Base-by-base conservation (phyloP, 1,140 invertebrate genomes). In the Drosophila simulans region DNA sequence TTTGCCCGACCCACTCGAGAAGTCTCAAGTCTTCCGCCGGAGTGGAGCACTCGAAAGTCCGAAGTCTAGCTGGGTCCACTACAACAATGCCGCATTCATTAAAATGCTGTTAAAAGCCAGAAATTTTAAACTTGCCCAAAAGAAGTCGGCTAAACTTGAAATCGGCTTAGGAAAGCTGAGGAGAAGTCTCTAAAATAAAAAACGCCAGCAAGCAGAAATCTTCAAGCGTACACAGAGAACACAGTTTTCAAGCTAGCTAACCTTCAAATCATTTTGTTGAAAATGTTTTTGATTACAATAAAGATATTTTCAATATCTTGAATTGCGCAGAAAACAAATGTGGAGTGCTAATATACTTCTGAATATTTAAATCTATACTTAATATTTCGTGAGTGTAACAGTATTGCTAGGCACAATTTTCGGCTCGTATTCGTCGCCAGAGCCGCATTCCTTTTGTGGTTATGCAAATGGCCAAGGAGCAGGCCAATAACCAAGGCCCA, bases 161-260 rank as follows among this genome's bases (percentile, higher is more conserved):
- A 86, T 88, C 83, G 80, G 84, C 84, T 88, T 88, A 88, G 69
- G 72, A 77, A 88, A 86, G 78, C 77, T 74, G 49, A 75, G 71
- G 11, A 52, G 53, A 39, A 59, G 42, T 12, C 48, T 58, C 4
- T 7, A 8, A 31, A 31, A 31, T 7, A 49, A 60, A 77, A 80
- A 64, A 39, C 51, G 51, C 34, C 42, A 7, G 13, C 34, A 49
- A 40, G 43, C 20, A 40, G 54, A 77, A 73, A 73, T 83, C 66
- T 86, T 71, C 48, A 68, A 73, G 59, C 46, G 73, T 46, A 73
- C 74, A 77, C 77, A 60, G 46, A 10, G 11, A 35, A 40, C 25
- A 13, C 8, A 45, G 37, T 39, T 39, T 31, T 31, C 7, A 8
- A 31, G 7, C 8, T 31, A 3, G 8, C 31, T 8, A 31, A 8